phyloP scores from a whole-genome alignment of 2,113 vertebrate species.

The Meleagris gallopavo region DNA sequence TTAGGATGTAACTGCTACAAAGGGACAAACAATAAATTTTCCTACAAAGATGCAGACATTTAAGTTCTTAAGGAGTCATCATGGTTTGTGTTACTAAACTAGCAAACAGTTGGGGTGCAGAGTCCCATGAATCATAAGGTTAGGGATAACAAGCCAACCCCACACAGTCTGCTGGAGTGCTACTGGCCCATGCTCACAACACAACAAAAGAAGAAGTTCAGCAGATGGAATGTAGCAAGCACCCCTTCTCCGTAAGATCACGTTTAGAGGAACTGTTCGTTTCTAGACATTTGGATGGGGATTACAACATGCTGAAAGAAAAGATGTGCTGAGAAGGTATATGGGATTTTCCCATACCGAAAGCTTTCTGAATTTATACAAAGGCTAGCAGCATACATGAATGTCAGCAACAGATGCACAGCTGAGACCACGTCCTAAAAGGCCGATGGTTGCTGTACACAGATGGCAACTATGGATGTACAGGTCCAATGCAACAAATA shows the following conservation, averaged over 20 bases:
- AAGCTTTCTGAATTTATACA: neutral
- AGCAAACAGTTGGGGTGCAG: neutral
- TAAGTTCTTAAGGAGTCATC: neutral
- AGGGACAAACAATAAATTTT: neutral
- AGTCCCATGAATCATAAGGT: neutral
- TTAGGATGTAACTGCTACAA: neutral
- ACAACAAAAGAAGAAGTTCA: rapidly evolving
- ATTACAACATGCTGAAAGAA: neutral
- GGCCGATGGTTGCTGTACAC: neutral
- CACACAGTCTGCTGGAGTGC: rapidly evolving
- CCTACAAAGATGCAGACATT: neutral
- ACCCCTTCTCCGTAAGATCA: neutral
- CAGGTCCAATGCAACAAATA: neutral
- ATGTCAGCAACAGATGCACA: rapidly evolving
- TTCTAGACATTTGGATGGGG: neutral
- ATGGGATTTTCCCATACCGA: neutral
- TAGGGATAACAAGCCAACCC: neutral
- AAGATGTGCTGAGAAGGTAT: neutral
- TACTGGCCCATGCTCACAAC: neutral
- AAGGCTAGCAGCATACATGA: rapidly evolving
- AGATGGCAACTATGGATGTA: neutral
- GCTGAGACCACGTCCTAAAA: neutral
- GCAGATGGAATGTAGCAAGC: rapidly evolving
- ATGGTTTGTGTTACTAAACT: neutral
- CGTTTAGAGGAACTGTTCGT: too few relatives aligned